Percentiles rank a stretch among this genome's conserved stretches.
Evolutionary conservation across 2,888 invertebrate species (phyloP).

Genomic region (Microplitis deprimator): DNA sequence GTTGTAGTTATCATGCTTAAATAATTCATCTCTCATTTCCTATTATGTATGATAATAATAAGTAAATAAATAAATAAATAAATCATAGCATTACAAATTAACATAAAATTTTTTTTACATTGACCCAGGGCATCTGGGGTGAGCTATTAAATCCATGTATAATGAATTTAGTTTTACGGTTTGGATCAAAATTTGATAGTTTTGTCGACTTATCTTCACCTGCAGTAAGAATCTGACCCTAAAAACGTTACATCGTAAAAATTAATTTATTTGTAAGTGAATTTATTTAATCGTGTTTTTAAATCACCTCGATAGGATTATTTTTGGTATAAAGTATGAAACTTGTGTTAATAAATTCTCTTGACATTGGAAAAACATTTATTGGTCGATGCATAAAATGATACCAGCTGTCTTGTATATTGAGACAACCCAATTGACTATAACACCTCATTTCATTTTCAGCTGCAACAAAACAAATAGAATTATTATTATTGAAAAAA

Average conservation of each 20-base stretch:
- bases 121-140: constrained; percentile 88
- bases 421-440: not conserved
- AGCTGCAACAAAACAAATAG: not conserved
- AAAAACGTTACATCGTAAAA: constrained; percentile 45
- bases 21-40: constrained; percentile 86
- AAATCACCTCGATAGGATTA: not conserved
- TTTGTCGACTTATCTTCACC: constrained; percentile 81
- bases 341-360: not conserved
- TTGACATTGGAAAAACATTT: not conserved
- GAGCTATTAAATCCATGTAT: constrained; percentile 93
- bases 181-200: constrained; percentile 82
- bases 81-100: not conserved
- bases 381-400: not conserved
- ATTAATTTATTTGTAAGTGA: not conserved
- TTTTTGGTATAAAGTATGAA: not conserved
- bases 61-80: not conserved
- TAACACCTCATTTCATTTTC: not conserved
- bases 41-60: constrained; percentile 52
- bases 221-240: constrained; percentile 77
- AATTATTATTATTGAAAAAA: not conserved
- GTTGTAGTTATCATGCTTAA: constrained; percentile 84
- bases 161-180: constrained; percentile 85
- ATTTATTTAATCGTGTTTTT: not conserved
- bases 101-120: constrained; percentile 55
- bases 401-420: not conserved